phyloP scores from a whole-genome alignment of 2,797 vertebrate species.

The Gila robusta region DNA sequence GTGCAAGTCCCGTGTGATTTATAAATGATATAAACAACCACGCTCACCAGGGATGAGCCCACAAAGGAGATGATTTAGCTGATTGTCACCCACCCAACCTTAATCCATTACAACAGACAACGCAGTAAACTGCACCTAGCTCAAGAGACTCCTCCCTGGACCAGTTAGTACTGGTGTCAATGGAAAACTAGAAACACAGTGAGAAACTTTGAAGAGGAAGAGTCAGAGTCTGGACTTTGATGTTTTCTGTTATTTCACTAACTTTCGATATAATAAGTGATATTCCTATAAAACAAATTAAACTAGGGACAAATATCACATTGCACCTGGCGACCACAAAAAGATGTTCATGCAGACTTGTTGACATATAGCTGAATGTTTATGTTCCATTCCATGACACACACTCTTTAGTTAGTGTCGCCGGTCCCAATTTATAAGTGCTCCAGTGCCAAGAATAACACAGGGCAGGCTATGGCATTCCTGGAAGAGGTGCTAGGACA shows the following conservation, averaged over 20 bases:
- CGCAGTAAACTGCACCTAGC: not conserved
- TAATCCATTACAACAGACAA: constrained; percentile 13
- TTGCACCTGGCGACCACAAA: not conserved
- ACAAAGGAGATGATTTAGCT: constrained; percentile 22
- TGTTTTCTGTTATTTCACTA: not conserved
- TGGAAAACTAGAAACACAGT: not conserved
- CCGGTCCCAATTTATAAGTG: constrained; percentile 24
- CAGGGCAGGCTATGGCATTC: constrained; percentile 41
- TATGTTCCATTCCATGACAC: not conserved
- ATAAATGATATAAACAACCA: constrained; percentile 38
- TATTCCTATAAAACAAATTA: not conserved
- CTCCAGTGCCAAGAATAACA: constrained; percentile 47
- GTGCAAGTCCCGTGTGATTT: constrained; percentile 19
- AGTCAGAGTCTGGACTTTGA: not conserved
- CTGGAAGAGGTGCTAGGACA: constrained; percentile 42
- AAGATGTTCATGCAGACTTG: not conserved
- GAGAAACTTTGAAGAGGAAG: not conserved
- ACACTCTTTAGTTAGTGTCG: constrained; percentile 1
- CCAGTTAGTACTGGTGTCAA: not conserved
- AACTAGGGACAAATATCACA: not conserved
- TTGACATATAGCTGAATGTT: not conserved
- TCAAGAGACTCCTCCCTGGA: not conserved
- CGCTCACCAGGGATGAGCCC: constrained; percentile 15
- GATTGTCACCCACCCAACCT: constrained; percentile 23
- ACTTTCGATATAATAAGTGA: not conserved